These are phyloP conservation scores for Myotis planiceps DNA, from an alignment of 2,797 vertebrate species.

Conservation along the genomic window DNA sequence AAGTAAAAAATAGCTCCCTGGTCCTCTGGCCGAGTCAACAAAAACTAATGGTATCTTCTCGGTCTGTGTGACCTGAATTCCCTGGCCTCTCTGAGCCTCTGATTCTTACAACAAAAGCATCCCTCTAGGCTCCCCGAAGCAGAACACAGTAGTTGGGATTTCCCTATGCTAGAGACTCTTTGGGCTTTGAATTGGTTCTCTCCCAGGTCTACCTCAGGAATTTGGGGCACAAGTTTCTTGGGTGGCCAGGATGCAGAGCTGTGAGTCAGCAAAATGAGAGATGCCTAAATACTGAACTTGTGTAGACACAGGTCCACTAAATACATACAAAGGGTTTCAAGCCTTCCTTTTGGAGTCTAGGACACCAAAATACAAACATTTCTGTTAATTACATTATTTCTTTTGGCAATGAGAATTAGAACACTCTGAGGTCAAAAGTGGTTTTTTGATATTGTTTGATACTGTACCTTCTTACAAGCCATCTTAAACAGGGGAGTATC, in stretches of 20 bases:
- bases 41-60: not conserved
- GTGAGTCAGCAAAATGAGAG: not conserved
- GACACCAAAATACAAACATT: not conserved
- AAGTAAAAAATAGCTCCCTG: not conserved
- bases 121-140: not conserved
- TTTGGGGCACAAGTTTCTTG: not conserved
- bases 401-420: not conserved
- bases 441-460: not conserved
- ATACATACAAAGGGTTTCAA: not conserved
- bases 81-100: not conserved
- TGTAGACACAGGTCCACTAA: not conserved
- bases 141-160: not conserved
- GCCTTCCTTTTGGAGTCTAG: not conserved
- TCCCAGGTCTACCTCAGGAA: not conserved
- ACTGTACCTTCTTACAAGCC: not conserved
- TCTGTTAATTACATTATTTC: conserved; percentile 9
- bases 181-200: not conserved
- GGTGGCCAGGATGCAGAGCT: not conserved
- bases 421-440: not conserved
- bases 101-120: not conserved
- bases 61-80: not conserved
- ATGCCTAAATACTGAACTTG: not conserved
- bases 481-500: not conserved
- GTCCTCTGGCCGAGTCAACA: not conserved
- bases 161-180: not conserved